Conservation (phyloP, 2,113 vertebrate genomes). For the Oreochromis tanganicae region DNA sequence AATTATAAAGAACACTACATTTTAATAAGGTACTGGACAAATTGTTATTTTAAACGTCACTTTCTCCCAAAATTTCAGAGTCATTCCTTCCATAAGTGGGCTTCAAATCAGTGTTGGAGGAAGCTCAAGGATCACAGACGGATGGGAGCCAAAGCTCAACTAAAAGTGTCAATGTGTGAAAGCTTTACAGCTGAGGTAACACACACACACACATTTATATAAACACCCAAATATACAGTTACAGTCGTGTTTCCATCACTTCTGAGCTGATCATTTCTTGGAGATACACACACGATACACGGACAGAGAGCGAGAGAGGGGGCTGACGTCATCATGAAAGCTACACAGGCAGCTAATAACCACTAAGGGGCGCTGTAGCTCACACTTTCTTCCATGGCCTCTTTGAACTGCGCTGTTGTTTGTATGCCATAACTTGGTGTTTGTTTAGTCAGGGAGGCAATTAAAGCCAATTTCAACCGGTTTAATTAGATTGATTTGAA, state of each 20-base stretch:
- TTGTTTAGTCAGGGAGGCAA: constrained; percentile 68
- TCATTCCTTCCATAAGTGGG: background rate
- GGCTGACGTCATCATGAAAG: constrained; percentile 55
- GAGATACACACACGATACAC: background rate
- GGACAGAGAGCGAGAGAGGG: background rate
- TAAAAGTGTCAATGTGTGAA: background rate
- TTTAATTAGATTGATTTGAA: constrained; percentile 73
- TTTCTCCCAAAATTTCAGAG: background rate
- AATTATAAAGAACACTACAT: background rate
- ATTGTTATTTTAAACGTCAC: background rate
- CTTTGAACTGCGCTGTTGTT: constrained; percentile 31
- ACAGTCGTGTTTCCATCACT: background rate
- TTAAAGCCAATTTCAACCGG: constrained; percentile 67
- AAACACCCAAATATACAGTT: background rate
- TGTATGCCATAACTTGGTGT: constrained; percentile 60
- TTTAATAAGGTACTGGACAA: background rate
- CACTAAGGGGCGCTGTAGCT: constrained; percentile 56
- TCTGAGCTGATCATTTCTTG: background rate
- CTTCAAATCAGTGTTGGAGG: background rate
- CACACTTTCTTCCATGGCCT: background rate
- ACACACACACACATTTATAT: background rate
- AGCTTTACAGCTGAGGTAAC: background rate
- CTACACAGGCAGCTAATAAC: background rate
- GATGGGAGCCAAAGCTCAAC: background rate
- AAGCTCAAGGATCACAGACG: background rate